Conservation (phyloP, 2,888 invertebrate species). For the Artemia sp. region DNA sequence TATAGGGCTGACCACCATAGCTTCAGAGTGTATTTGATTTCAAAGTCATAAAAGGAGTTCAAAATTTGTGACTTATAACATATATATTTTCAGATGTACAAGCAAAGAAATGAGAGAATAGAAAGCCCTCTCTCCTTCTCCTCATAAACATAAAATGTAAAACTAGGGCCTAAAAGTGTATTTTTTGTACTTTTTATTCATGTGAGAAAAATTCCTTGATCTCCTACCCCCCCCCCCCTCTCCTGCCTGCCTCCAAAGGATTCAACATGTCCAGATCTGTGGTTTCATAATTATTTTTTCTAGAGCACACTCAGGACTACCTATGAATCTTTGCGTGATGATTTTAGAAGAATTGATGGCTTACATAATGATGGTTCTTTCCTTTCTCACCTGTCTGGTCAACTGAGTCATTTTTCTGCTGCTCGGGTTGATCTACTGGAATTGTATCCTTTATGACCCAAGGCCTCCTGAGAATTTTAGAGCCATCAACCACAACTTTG, state of each 20-base stretch:
- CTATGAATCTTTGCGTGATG: conserved; percentile 9
- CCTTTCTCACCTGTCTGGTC: conserved; percentile 9
- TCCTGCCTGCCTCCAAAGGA: neutral
- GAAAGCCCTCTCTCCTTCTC: too few species aligned
- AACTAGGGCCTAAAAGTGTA: neutral
- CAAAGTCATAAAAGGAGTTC: too few species aligned
- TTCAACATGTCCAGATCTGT: neutral
- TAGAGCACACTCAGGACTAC: neutral
- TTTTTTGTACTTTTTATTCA: neutral
- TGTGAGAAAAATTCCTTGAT: neutral
- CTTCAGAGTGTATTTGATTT: too few species aligned
- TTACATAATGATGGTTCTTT: neutral
- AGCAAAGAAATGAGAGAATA: too few species aligned
- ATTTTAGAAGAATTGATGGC: conserved; percentile 13
- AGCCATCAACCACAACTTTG: too few species aligned
- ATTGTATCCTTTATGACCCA: neutral
- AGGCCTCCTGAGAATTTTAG: too few species aligned
- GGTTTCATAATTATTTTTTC: neutral
- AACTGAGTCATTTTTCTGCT: neutral
- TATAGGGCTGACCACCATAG: too few species aligned
- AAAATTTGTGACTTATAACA: too few species aligned
- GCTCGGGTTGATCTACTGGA: neutral
- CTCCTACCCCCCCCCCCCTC: neutral
- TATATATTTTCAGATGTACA: too few species aligned
- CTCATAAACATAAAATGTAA: neutral